Evolutionary conservation across 2,797 vertebrate genomes (phyloP), one percentile per base, ranked within the genome.

Genomic region (Rhyacichthys aspro): DNA sequence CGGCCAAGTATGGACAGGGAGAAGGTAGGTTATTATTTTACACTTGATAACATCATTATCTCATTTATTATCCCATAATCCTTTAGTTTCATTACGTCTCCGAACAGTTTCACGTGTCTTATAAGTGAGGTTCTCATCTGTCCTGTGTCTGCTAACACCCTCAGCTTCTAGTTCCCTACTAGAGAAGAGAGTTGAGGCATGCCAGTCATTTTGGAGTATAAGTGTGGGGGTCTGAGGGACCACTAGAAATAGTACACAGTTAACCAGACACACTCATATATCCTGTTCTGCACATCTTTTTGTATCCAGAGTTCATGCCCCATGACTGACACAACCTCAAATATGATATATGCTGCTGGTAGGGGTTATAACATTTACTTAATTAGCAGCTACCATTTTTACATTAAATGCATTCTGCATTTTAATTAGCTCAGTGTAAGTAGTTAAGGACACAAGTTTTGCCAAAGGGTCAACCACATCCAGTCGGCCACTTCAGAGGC

Each of bases 1-100:
- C 95, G 3, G 92, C 96, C 10, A 98, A 97, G 70, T 97, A 94
- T 0, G 96, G 97, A 1, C 94, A 74, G 66, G 97, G 97, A 59
- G 94, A 98, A 91, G 97, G 97, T 98, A 82, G 90, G 85, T 1
- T 0, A 53, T 11, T 16, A 11, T 8, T 37, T 33, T 5, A 17
- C 59, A 53, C 4, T 34, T 55, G 0, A 55, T 33, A 15, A 15
- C 9, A 45, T 14, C 14, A 37, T 36, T 19, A 12, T 50, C n/a
- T 6, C n/a, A 11, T 5, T 39, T 41, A 41, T 41, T 41, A 49
- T 70, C 6, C 54, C 18, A 59, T 46, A 48, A 43, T 34, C n/a
- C n/a, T n/a, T 7, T 17, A 45, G 28, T 60, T 28, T 28, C 23
- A 28, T 41, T 58, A 70, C 68, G 37, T 62, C 28, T 60, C 48